Percentiles rank a stretch among this genome's conserved stretches.
phyloP scores from a whole-genome alignment of 2,113 vertebrate genomes.

The Labeo catla region DNA sequence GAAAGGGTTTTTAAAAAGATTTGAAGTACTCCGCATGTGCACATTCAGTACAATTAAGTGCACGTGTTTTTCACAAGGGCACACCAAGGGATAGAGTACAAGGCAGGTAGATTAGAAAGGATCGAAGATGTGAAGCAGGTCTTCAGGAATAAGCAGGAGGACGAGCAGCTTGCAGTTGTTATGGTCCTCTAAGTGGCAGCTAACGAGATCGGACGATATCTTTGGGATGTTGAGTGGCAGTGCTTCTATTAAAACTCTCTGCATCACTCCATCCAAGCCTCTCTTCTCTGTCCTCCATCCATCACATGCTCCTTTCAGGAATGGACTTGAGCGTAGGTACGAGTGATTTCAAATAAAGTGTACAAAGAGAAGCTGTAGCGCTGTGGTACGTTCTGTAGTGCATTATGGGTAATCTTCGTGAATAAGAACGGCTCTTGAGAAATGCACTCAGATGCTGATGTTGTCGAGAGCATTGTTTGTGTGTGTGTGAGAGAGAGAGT shows the following conservation, averaged over 20 bases:
- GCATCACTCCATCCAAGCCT: conserved; percentile 24
- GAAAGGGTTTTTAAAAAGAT: not conserved
- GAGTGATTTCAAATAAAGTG: not conserved
- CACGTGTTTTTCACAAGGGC: not conserved
- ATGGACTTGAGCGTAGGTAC: not conserved
- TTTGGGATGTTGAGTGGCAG: conserved; percentile 46
- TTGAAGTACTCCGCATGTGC: not conserved
- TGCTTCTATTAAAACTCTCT: conserved; percentile 45
- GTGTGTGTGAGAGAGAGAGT: not conserved
- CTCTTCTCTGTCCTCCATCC: conserved; percentile 14
- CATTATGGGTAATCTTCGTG: conserved; percentile 27
- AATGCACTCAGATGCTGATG: conserved; percentile 18
- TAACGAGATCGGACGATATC: conserved; percentile 54
- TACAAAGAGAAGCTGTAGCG: conserved; percentile 1
- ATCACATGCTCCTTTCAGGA: not conserved
- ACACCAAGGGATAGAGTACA: conserved; percentile 29
- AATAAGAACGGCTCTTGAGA: not conserved
- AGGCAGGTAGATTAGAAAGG: conserved; percentile 30
- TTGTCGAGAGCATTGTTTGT: conserved; percentile 26
- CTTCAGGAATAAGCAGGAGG: conserved; percentile 22
- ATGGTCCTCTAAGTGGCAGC: conserved; percentile 53
- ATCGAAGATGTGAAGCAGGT: conserved; percentile 38
- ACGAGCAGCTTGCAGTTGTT: conserved; percentile 35
- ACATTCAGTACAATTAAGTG: not conserved
- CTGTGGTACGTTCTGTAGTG: not conserved